Percentiles rank a stretch among this genome's conserved stretches.
Conservation (phyloP, 2,888 invertebrate species). For the Pocota personata region DNA sequence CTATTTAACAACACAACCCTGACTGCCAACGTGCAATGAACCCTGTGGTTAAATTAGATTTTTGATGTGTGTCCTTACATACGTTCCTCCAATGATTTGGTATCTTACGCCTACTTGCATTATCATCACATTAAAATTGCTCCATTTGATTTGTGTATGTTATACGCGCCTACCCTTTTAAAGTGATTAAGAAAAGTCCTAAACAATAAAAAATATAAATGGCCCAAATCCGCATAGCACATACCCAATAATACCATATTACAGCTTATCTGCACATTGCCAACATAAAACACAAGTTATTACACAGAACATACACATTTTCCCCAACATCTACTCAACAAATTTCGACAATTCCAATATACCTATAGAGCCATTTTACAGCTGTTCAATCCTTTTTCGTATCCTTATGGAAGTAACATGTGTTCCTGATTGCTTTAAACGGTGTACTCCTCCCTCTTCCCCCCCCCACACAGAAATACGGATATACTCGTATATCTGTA, state of each 20-base stretch:
- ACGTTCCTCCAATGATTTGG: no score
- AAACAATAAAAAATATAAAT: constrained; percentile 23
- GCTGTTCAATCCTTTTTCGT: constrained; percentile 32
- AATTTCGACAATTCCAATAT: constrained; percentile 1
- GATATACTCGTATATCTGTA: constrained; percentile 11
- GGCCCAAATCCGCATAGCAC: neutral
- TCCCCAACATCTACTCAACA: neutral
- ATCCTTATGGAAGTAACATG: constrained; percentile 2
- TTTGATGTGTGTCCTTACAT: no score
- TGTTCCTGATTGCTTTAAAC: constrained; percentile 32
- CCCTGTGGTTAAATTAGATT: no score
- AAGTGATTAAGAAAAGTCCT: neutral
- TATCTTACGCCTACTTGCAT: neutral
- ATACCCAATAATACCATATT: neutral
- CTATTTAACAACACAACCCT: no score
- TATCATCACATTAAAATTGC: neutral
- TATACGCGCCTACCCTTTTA: neutral
- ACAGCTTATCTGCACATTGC: constrained; percentile 21
- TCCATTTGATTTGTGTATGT: neutral
- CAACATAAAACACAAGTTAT: constrained; percentile 12
- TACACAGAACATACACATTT: neutral
- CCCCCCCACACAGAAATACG: neutral
- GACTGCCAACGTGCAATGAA: no score
- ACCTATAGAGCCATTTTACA: neutral
- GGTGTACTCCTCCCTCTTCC: neutral